Evolutionary conservation across 2,888 invertebrate species (phyloP).

Genomic region (Latheticus oryzae): DNA sequence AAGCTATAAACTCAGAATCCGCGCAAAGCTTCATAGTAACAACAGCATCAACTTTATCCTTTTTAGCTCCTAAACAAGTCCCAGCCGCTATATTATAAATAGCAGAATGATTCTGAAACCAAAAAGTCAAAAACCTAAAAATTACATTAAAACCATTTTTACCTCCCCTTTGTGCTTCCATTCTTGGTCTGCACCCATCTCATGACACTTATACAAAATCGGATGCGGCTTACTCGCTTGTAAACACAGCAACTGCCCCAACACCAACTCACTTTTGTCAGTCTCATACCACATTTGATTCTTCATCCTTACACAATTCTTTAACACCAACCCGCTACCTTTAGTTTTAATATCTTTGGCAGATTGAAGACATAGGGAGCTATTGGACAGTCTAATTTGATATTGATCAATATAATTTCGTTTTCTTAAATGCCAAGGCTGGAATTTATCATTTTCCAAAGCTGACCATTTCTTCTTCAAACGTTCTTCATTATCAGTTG

Average conservation of each 20-base stretch:
- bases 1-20: slow-evolving; percentile 66
- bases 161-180: slow-evolving; percentile 88
- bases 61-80: slow-evolving; percentile 77
- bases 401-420: slow-evolving; percentile 79
- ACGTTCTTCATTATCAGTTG: slow-evolving; percentile 70
- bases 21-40: slow-evolving; percentile 74
- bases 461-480: slow-evolving; percentile 72
- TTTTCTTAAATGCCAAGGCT: slow-evolving; percentile 87
- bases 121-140: slow-evolving; percentile 19
- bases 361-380: slow-evolving; percentile 83
- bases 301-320: slow-evolving; percentile 76
- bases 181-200: slow-evolving; percentile 90
- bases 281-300: slow-evolving; percentile 91
- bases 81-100: slow-evolving; percentile 90
- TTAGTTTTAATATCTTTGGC: slow-evolving; percentile 82
- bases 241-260: slow-evolving; percentile 86
- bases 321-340: slow-evolving; percentile 78
- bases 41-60: slow-evolving; percentile 64
- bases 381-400: slow-evolving; percentile 79
- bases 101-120: slow-evolving; percentile 75
- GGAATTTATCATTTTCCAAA: slow-evolving; percentile 74
- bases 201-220: slow-evolving; percentile 90
- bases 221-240: slow-evolving; percentile 78
- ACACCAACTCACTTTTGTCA: slow-evolving; percentile 82
- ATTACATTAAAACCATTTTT: slow-evolving; percentile 40